Percentiles rank a stretch among this genome's conserved stretches.
phyloP scores from a whole-genome alignment of 2,797 vertebrate species.

The Sebastes cheni region DNA sequence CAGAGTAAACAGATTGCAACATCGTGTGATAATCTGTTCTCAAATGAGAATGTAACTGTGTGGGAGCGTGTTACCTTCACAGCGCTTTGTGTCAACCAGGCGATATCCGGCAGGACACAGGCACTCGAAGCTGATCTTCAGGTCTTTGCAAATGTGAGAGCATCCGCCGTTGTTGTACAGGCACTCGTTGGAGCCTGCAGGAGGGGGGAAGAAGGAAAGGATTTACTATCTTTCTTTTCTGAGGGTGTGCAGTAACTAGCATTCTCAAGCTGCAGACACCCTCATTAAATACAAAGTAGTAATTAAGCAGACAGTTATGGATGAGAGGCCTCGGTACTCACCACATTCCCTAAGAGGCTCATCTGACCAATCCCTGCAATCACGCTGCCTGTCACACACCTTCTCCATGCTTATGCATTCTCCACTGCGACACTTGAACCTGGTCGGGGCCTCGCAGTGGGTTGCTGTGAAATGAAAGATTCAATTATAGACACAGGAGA shows the following conservation, averaged over 20 bases:
- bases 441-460: slow-evolving; percentile 79
- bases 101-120: slow-evolving; percentile 84
- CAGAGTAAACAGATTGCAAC: slow-evolving; percentile 36
- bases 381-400: slow-evolving; percentile 84
- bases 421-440: slow-evolving; percentile 87
- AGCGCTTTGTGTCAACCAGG: slow-evolving; percentile 75
- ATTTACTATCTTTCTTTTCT: neutral
- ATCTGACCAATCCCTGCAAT: slow-evolving; percentile 92
- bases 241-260: neutral
- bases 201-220: neutral
- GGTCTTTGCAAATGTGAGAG: slow-evolving; percentile 88
- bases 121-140: slow-evolving; percentile 88
- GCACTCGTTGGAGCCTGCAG: slow-evolving; percentile 89
- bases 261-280: neutral
- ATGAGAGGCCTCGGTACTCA: slow-evolving; percentile 67
- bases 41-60: neutral
- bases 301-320: slow-evolving; percentile 29
- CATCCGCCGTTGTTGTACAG: slow-evolving; percentile 87
- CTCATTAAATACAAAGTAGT: slow-evolving; percentile 11
- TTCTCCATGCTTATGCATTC: slow-evolving; percentile 88
- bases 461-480: slow-evolving; percentile 71
- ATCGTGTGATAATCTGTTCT: slow-evolving; percentile 20
- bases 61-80: slow-evolving; percentile 81
- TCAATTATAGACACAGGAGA: neutral
- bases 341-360: slow-evolving; percentile 90